phyloP scores from a whole-genome alignment of 2,888 invertebrate species.

The Drosophila kuntzei region DNA sequence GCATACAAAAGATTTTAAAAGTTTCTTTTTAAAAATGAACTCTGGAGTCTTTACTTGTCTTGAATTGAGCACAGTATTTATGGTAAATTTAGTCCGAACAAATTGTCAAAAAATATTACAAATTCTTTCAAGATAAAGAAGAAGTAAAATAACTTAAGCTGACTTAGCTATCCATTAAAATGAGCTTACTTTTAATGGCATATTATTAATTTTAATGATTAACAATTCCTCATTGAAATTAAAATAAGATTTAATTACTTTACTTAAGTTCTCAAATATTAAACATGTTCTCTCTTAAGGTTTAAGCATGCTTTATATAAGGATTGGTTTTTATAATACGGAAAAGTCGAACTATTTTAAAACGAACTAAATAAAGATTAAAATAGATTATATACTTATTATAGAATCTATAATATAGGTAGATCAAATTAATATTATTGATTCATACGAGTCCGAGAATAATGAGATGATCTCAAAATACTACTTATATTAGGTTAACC shows the following conservation, averaged over 20 bases:
- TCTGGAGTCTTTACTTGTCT: conserved; percentile 21
- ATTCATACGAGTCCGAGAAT: too few species aligned
- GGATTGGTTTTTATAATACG: too few species aligned
- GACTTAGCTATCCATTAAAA: not conserved
- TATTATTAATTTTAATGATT: not conserved
- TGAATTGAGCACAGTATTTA: conserved; percentile 12
- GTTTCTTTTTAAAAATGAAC: conserved; percentile 19
- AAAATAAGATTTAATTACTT: not conserved
- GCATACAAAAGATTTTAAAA: conserved; percentile 56
- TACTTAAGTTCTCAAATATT: too few species aligned
- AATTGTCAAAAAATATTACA: not conserved
- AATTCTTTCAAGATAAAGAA: not conserved
- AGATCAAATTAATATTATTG: too few species aligned
- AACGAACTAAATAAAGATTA: too few species aligned
- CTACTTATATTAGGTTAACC: too few species aligned
- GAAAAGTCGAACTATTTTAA: too few species aligned
- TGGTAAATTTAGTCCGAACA: not conserved
- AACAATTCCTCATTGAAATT: not conserved
- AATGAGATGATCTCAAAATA: too few species aligned
- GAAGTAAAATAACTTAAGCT: not conserved
- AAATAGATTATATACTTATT: too few species aligned
- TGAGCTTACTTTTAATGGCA: not conserved
- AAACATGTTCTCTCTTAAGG: too few species aligned
- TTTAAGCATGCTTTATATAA: too few species aligned
- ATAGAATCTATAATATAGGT: too few species aligned